Conservation (phyloP, 1,140 invertebrate species). For the Forficula auricularia region DNA sequence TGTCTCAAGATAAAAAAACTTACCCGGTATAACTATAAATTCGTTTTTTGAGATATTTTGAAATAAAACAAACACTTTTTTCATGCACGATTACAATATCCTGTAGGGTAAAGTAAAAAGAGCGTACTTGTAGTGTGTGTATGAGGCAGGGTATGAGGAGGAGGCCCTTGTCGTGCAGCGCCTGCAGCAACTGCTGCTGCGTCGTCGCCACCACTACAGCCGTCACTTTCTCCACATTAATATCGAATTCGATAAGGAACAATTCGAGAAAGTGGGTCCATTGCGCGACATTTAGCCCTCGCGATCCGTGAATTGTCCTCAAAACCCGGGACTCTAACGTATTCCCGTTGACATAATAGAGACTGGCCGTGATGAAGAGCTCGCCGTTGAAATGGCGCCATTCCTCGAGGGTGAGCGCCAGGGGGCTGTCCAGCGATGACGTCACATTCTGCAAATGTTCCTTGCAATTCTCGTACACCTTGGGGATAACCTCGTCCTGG, state of each 20-base stretch:
- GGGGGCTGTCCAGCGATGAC: too few species aligned
- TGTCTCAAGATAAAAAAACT: too few species aligned
- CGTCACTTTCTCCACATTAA: conserved; percentile 28
- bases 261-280: conserved; percentile 26
- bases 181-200: conserved; percentile 22
- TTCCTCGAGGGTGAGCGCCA: conserved; percentile 27
- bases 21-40: too few species aligned
- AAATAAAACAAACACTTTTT: too few species aligned
- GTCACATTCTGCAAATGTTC: conserved; percentile 20
- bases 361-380: conserved; percentile 26
- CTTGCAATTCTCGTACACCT: conserved; percentile 28
- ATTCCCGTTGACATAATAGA: conserved; percentile 22
- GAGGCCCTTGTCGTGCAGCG: conserved; percentile 23
- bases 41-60: too few species aligned
- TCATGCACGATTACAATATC: too few species aligned
- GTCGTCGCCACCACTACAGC: conserved; percentile 27
- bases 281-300: conserved; percentile 13
- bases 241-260: conserved; percentile 27
- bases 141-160: conserved; percentile 30
- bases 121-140: conserved; percentile 25
- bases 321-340: background rate
- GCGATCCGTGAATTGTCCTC: conserved; percentile 9
- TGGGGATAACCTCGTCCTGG: conserved; percentile 32
- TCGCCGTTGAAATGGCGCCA: conserved; percentile 29
- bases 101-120: background rate